phyloP scores from a whole-genome alignment of 2,113 vertebrate species.

The Menura novaehollandiae region DNA sequence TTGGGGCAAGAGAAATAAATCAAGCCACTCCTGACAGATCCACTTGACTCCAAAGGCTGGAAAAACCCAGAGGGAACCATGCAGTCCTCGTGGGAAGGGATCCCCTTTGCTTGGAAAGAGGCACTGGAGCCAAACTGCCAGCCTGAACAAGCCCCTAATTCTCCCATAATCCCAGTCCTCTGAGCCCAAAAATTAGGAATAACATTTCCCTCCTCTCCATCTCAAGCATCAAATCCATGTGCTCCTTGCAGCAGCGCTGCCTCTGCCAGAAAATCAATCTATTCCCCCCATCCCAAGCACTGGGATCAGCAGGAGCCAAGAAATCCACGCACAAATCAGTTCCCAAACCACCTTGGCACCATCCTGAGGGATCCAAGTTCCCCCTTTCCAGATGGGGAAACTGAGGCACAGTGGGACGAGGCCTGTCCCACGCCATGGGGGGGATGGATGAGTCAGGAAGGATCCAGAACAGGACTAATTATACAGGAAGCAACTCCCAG shows the following conservation, averaged over 20 bases:
- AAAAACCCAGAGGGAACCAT: rapidly evolving
- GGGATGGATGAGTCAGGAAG: background rate
- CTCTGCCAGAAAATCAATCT: background rate
- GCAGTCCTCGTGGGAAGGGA: background rate
- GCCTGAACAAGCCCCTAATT: background rate
- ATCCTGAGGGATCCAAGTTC: rapidly evolving
- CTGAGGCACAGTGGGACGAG: background rate
- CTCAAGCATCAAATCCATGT: background rate
- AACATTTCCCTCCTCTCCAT: rapidly evolving
- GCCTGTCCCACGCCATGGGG: background rate
- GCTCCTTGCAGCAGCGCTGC: background rate
- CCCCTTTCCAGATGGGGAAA: background rate
- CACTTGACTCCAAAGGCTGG: background rate
- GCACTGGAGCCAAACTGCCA: no score
- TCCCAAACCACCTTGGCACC: rapidly evolving
- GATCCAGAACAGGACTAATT: background rate
- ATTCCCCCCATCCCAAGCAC: background rate
- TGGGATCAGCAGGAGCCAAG: background rate
- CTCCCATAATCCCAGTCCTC: background rate
- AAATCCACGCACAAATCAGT: rapidly evolving
- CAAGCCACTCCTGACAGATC: background rate
- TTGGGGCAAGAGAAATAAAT: background rate
- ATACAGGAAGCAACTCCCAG: background rate
- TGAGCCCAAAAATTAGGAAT: rapidly evolving
- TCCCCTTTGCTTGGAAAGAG: background rate